Conservation (phyloP, 1,140 invertebrate species). For the Paralvinella palmiformis region DNA sequence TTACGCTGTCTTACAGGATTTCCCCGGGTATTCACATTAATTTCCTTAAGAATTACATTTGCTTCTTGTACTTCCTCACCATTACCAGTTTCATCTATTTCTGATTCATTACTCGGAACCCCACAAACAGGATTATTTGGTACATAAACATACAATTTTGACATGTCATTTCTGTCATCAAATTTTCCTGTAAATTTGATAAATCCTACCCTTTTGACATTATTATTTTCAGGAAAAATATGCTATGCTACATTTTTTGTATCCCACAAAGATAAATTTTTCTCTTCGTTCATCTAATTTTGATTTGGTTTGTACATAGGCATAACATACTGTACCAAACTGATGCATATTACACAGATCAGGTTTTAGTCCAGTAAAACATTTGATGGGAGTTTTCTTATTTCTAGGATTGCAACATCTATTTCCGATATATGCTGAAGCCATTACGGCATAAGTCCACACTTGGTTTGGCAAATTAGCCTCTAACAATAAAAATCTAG, state of each 20-base stretch:
- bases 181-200: no score
- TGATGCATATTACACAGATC: conserved; percentile 16
- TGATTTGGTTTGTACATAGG: conserved; percentile 17
- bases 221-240: no score
- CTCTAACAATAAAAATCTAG: background rate
- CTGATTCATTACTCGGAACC: no score
- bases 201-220: no score
- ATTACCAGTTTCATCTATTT: no score
- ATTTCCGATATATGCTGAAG: conserved; percentile 14
- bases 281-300: conserved; percentile 21
- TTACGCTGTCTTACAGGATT: no score
- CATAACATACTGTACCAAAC: conserved; percentile 21
- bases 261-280: conserved; percentile 24
- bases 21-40: no score
- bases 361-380: conserved; percentile 12
- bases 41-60: no score
- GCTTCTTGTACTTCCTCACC: no score
- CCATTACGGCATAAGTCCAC: background rate
- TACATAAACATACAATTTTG: no score
- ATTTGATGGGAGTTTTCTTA: conserved; percentile 2
- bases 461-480: background rate
- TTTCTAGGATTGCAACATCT: conserved; percentile 17
- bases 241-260: conserved; percentile 20
- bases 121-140: no score
- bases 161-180: no score